phyloP scores from a whole-genome alignment of 2,888 invertebrate genomes.

The Sylvicola cinctus region DNA sequence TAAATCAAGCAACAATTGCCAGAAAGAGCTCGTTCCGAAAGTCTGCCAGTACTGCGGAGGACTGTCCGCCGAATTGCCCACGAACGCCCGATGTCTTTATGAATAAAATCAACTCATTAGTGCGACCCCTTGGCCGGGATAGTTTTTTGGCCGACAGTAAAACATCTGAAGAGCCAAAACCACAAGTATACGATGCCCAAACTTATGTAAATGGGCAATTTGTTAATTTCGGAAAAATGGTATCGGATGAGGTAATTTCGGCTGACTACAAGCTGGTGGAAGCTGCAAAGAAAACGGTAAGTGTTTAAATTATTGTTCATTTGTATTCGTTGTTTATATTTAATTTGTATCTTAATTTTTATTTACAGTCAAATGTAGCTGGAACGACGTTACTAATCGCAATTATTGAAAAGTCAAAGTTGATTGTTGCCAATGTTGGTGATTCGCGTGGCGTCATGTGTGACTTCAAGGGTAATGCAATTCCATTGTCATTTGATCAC shows the following conservation, averaged over 20 bases:
- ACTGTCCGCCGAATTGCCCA: constrained; percentile 30
- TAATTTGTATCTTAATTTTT: background rate
- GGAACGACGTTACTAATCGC: constrained; percentile 89
- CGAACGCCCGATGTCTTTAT: constrained; percentile 17
- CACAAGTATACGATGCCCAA: constrained; percentile 23
- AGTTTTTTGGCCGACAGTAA: constrained; percentile 14
- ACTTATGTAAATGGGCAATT: constrained; percentile 53
- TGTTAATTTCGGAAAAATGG: constrained; percentile 59
- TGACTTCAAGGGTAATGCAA: constrained; percentile 71
- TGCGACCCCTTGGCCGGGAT: constrained; percentile 17
- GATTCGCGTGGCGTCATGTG: constrained; percentile 94
- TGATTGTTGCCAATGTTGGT: constrained; percentile 90
- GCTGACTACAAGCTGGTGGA: constrained; percentile 66
- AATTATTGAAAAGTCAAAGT: constrained; percentile 54
- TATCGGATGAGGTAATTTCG: constrained; percentile 72
- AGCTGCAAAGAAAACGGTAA: constrained; percentile 51
- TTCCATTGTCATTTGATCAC: constrained; percentile 87
- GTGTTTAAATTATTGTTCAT: constrained; percentile 4
- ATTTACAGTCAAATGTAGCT: constrained; percentile 37
- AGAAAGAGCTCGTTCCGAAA: constrained; percentile 48
- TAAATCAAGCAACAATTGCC: constrained; percentile 27
- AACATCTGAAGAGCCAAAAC: constrained; percentile 10
- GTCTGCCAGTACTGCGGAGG: constrained; percentile 37
- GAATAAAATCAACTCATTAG: constrained; percentile 18
- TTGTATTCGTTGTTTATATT: background rate